A percentile compares a stretch with the other conserved stretches of the same genome.
Conservation (phyloP, 2,888 invertebrate genomes). For the Melieria crassipennis region DNA sequence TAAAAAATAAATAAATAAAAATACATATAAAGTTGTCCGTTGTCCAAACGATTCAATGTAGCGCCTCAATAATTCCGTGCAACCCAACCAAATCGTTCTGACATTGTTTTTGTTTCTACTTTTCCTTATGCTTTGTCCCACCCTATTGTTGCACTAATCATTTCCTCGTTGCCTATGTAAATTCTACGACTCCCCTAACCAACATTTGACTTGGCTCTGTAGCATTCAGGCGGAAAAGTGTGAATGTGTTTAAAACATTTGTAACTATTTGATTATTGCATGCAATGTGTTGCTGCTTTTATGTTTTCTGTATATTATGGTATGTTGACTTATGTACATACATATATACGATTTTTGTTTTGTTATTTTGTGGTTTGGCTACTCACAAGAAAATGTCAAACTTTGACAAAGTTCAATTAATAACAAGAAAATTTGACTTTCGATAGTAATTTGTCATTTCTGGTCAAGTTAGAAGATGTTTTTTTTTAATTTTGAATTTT, state of each 20-base stretch:
- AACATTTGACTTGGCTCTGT: not conserved
- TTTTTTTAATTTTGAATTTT: no score
- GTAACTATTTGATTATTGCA: constrained; percentile 10
- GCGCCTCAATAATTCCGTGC: not conserved
- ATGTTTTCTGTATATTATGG: not conserved
- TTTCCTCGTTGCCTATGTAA: not conserved
- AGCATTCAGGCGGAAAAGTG: constrained; percentile 20
- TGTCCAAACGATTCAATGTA: no score
- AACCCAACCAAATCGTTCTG: not conserved
- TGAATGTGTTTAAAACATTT: constrained; percentile 26
- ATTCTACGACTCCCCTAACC: not conserved
- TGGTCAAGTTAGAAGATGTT: no score
- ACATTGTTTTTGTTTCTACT: not conserved
- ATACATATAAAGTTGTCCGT: no score
- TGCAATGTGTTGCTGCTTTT: not conserved
- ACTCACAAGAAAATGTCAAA: not conserved
- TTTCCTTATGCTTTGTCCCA: not conserved
- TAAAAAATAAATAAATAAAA: no score
- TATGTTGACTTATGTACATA: not conserved
- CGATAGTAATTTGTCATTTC: no score
- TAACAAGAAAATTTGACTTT: no score
- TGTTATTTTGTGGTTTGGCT: not conserved
- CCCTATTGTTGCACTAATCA: not conserved
- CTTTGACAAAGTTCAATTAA: no score
- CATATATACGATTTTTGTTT: not conserved